Evolutionary conservation across 2,797 vertebrate species (phyloP), one percentile per base, ranked within the genome.

Genomic region (Forpus xanthops): DNA sequence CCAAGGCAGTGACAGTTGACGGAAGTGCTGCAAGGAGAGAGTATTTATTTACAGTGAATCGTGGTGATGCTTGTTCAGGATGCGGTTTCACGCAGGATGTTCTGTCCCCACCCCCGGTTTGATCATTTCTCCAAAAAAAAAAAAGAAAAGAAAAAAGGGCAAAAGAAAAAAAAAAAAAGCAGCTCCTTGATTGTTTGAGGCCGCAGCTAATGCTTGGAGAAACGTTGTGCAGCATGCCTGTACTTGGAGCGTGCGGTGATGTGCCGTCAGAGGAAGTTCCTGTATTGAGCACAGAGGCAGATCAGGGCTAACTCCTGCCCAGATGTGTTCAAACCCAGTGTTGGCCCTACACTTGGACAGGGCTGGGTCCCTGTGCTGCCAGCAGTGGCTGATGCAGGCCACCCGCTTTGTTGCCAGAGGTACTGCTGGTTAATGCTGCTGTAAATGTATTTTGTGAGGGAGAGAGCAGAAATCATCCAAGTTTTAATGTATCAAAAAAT

Each of bases 21-120:
- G 99, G 99, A 99, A 99, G 98, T 98, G 96, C 96, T 98, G 98
- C 97, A 98, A 98, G 98, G 98, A 98, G 98, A 98, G 99, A 98
- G 98, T 99, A 99, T 99, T 99, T 99, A 99, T 99, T 99, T 99
- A 99, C 99, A 99, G 98, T 99, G 98, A 98, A 98, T 98, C 97
- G 98, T 98, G 98, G 98, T 98, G 97, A 98, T 99, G 99, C 99
- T 99, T 98, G 98, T 98, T 99, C 99, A 99, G 98, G 99, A 99
- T 99, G 99, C 98, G 98, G 99, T 99, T 99, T 99, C 98, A 99
- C 98, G 98, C 99, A 99, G 99, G 99, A 99, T 99, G 98, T 99
- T 98, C 97, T 98, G 98, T 98, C 98, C 98, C 98, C 97, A 98
- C 97, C 98, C 97, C 95, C 95, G 96, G 98, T 98, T 98, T 99